Evolutionary conservation across 2,797 vertebrate species (phyloP).

Genomic region (Pangasius sanitwongsei): DNA sequence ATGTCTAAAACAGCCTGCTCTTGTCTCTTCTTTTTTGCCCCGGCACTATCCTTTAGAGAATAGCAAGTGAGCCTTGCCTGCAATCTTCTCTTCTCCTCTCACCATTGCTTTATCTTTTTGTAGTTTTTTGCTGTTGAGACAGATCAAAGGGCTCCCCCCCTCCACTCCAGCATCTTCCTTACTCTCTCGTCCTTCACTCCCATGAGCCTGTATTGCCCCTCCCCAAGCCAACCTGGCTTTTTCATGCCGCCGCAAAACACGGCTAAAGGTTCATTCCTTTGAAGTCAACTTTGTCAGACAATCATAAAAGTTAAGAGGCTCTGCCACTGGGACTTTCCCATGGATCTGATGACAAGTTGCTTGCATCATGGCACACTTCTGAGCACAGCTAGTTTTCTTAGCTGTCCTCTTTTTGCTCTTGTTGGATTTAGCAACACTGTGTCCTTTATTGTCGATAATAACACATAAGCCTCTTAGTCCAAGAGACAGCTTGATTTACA

Average conservation of each 20-base stretch:
- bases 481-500: conserved; percentile 7
- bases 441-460: conserved; percentile 39
- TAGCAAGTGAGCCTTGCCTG: conserved; percentile 44
- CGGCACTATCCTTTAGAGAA: conserved; percentile 55
- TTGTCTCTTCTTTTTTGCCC: conserved; percentile 64
- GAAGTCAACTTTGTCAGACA: conserved; percentile 74
- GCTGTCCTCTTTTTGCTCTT: conserved; percentile 11
- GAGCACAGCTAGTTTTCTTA: not conserved
- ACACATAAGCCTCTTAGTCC: conserved; percentile 29
- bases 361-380: conserved; percentile 31
- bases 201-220: conserved; percentile 52
- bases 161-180: conserved; percentile 66
- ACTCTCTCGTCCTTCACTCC: conserved; percentile 62
- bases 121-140: conserved; percentile 64
- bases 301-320: conserved; percentile 65
- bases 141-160: conserved; percentile 80
- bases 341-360: conserved; percentile 60
- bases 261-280: conserved; percentile 66
- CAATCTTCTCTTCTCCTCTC: conserved; percentile 55
- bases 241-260: conserved; percentile 63
- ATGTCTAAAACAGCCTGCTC: conserved; percentile 74
- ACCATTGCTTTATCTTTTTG: conserved; percentile 62
- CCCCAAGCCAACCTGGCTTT: conserved; percentile 48
- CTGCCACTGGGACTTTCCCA: conserved; percentile 58
- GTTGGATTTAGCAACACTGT: conserved; percentile 34